A percentile compares a stretch with the other conserved stretches of the same genome.
These are phyloP conservation scores for Ostrea edulis DNA, from an alignment of 1,140 invertebrate genomes.

Conservation along the genomic window DNA sequence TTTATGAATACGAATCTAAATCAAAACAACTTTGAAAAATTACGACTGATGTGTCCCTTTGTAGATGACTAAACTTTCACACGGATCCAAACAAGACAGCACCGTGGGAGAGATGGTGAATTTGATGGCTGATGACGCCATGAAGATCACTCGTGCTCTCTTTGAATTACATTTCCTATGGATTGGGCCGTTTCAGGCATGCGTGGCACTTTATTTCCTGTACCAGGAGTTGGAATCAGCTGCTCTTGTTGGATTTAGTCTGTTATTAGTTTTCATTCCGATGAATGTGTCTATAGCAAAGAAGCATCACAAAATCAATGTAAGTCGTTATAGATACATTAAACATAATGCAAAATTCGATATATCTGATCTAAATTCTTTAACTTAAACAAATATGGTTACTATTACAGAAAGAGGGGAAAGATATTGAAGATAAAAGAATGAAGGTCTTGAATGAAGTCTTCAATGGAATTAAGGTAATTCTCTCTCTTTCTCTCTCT, in stretches of 20 bases:
- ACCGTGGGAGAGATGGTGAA: constrained; percentile 5
- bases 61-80: constrained; percentile 27
- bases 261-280: neutral
- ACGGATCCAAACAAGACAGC: neutral
- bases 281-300: neutral
- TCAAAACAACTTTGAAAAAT: neutral
- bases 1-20: neutral
- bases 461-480: constrained; percentile 4
- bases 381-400: neutral
- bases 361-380: neutral
- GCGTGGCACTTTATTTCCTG: neutral
- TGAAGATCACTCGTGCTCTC: neutral
- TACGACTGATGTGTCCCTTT: neutral
- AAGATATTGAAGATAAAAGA: constrained; percentile 5
- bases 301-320: constrained; percentile 22
- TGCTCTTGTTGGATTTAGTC: neutral
- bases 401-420: neutral
- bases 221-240: neutral
- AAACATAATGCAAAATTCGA: neutral
- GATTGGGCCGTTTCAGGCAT: constrained; percentile 4
- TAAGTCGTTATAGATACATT: neutral
- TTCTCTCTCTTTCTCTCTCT: neutral
- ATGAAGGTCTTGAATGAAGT: constrained; percentile 23
- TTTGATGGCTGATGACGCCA: constrained; percentile 8
- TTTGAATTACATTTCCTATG: neutral